phyloP scores from a whole-genome alignment of 2,888 invertebrate species.

The Conus canariensis region DNA sequence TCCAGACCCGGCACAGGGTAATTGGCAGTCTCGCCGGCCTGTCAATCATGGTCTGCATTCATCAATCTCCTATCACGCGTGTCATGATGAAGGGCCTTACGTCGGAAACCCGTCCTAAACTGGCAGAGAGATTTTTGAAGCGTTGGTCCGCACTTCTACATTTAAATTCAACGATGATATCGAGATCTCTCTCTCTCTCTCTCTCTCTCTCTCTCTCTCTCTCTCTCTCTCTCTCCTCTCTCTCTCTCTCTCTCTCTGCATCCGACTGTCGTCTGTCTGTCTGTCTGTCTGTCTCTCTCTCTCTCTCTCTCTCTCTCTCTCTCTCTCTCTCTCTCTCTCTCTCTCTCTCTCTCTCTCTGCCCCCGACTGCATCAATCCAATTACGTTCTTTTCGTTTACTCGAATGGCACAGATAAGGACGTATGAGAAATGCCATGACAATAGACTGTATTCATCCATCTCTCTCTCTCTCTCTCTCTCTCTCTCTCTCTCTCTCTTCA shows the following conservation, averaged over 20 bases:
- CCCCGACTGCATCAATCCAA: neutral
- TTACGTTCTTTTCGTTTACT: neutral
- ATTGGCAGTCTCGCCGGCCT: too few relatives aligned
- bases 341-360: conserved; percentile 15
- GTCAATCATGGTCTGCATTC: too few relatives aligned
- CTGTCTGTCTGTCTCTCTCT: neutral
- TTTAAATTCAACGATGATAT: too few relatives aligned
- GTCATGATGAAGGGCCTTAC: too few relatives aligned
- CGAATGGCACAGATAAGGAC: too few relatives aligned
- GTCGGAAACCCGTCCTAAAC: too few relatives aligned
- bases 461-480: neutral
- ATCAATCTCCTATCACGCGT: too few relatives aligned
- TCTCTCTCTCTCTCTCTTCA: neutral
- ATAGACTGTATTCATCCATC: neutral
- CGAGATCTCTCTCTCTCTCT: neutral
- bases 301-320: neutral
- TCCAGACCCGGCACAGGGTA: too few relatives aligned
- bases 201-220: neutral
- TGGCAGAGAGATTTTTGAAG: too few relatives aligned
- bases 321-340: conserved; percentile 26
- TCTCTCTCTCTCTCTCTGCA: conserved; percentile 9
- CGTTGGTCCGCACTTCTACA: too few relatives aligned
- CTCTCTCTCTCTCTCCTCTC: conserved; percentile 10
- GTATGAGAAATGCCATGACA: too few relatives aligned
- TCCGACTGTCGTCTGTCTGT: neutral